A percentile compares a stretch with the other conserved stretches of the same genome.
phyloP scores from a whole-genome alignment of 2,113 vertebrate genomes.

The Symphodus melops region DNA sequence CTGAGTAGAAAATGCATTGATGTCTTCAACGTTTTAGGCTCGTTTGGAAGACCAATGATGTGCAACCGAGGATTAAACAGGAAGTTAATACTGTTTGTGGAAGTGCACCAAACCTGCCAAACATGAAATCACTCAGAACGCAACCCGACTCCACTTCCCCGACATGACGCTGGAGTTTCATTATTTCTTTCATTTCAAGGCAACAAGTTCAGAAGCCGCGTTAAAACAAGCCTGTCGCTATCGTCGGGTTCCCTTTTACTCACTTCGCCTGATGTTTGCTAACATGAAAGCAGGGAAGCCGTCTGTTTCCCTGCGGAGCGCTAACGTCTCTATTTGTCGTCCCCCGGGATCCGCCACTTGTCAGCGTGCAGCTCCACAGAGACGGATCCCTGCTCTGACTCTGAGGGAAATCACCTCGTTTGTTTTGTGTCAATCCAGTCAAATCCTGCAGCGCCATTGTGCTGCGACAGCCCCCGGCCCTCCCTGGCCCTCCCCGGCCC shows the following conservation, averaged over 20 bases:
- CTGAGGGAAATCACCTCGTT: conserved; percentile 73
- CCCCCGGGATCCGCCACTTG: conserved; percentile 71
- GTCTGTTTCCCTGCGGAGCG: conserved; percentile 66
- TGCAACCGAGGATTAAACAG: not conserved
- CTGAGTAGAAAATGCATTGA: not conserved
- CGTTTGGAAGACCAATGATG: not conserved
- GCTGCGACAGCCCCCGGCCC: conserved; percentile 34
- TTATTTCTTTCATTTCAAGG: conserved; percentile 8
- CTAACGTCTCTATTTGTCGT: conserved; percentile 79
- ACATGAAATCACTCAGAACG: not conserved
- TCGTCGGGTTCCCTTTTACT: conserved; percentile 26
- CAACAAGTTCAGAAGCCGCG: not conserved
- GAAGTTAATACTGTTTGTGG: not conserved
- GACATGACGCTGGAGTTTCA: not conserved
- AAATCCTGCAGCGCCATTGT: conserved; percentile 65
- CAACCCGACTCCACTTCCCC: conserved; percentile 11
- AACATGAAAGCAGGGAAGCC: conserved; percentile 68
- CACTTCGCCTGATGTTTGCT: conserved; percentile 48
- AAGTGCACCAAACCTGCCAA: not conserved
- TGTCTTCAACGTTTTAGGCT: not conserved
- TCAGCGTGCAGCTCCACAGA: conserved; percentile 65
- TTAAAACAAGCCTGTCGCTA: conserved; percentile 8
- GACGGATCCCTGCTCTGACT: conserved; percentile 66
- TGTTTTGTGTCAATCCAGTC: conserved; percentile 79
- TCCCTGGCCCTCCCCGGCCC: conserved; percentile 29